Evolutionary conservation across 2,113 vertebrate species (phyloP).

Genomic region (Mesitornis unicolor): DNA sequence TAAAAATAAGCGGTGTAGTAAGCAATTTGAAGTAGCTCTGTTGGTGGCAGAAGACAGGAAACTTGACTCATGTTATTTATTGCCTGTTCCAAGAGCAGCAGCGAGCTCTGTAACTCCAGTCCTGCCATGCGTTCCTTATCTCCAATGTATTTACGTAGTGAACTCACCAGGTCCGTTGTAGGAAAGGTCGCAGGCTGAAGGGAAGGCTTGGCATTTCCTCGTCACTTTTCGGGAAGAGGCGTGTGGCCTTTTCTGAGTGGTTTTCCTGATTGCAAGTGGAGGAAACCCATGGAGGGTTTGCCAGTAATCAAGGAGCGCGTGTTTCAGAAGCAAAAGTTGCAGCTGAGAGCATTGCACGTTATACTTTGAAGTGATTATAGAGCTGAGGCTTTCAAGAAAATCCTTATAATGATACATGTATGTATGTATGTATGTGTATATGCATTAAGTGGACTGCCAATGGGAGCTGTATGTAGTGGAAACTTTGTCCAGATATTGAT

Average conservation of each 20-base stretch:
- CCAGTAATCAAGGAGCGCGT: background rate
- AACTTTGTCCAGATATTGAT: background rate
- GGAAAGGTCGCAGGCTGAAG: background rate
- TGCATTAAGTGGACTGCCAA: background rate
- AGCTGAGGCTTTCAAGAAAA: background rate
- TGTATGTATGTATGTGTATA: background rate
- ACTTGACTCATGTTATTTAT: accelerated
- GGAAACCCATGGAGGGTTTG: background rate
- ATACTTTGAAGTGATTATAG: background rate
- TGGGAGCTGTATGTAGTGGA: background rate
- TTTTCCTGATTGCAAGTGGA: background rate
- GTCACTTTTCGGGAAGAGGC: background rate
- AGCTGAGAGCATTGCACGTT: background rate
- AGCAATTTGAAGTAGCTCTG: background rate
- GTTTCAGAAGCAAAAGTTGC: background rate
- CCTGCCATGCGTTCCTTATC: background rate
- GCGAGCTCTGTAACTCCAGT: accelerated
- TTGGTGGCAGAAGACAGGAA: background rate
- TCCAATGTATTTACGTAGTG: background rate
- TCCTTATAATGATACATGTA: background rate
- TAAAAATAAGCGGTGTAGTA: background rate
- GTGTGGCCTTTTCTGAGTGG: background rate
- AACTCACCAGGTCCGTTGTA: background rate
- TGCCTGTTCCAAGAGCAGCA: background rate
- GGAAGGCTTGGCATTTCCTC: background rate